These are phyloP conservation scores for Pithys albifrons DNA, from an alignment of 2,113 vertebrate genomes.

Conservation along the genomic window DNA sequence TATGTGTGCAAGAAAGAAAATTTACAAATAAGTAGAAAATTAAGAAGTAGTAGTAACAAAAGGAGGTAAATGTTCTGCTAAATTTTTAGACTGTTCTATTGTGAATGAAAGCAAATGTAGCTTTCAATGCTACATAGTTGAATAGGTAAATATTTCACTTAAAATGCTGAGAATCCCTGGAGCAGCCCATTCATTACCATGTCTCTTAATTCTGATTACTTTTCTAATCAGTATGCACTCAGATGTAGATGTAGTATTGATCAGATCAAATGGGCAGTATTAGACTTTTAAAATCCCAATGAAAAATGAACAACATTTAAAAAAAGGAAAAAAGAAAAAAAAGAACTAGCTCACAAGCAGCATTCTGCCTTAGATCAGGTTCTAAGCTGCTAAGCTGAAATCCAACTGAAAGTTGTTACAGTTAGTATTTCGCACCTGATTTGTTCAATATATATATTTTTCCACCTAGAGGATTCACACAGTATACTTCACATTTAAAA, in stretches of 20 bases:
- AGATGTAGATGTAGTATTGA: neutral
- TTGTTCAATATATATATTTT: neutral
- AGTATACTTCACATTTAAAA: neutral
- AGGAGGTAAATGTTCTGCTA: neutral
- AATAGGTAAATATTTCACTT: neutral
- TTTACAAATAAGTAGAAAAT: neutral
- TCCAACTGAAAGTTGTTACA: neutral
- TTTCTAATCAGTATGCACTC: neutral
- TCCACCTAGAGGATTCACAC: neutral
- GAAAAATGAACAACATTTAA: neutral
- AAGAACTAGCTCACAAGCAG: neutral
- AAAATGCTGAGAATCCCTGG: neutral
- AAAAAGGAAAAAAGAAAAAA: neutral
- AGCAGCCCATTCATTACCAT: neutral
- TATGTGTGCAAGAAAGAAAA: neutral
- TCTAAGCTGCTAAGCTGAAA: neutral
- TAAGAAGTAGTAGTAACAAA: neutral
- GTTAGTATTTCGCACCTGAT: neutral
- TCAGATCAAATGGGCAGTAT: neutral
- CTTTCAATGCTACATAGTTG: neutral
- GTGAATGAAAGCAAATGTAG: neutral
- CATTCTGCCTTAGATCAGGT: neutral
- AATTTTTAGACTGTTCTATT: neutral
- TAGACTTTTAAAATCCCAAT: neutral
- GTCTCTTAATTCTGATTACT: neutral